Evolutionary conservation across 2,888 invertebrate species (phyloP), one percentile per base, ranked within the genome.

Genomic region (Andrena flavipes): DNA sequence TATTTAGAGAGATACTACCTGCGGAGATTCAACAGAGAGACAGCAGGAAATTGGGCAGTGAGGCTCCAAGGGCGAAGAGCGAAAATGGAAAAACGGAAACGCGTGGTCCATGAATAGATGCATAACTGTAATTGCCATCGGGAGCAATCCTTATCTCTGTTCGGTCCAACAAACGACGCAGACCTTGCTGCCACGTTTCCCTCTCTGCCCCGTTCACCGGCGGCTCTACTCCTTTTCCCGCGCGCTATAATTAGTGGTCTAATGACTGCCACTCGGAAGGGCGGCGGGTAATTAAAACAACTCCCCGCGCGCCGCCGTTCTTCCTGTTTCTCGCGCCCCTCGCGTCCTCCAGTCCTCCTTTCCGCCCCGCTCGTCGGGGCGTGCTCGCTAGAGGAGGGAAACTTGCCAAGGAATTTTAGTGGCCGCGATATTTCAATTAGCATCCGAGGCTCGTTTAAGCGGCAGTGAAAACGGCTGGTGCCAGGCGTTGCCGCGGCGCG

Each of bases 171-270:
- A 23, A 10, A 10, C 54, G 54, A 20, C 13, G 10, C 56, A 26
- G 23, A 56, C 56, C 8, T 6, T 16, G 29, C 8, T 7, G 51
- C 51, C 33, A 5, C 49, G n/a, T 48, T 60, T 51, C 72, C 16
- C 10, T 10, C 33, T 68, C 6, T 54, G 26, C 26, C 70, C 69
- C 59, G 74, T 80, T 85, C 77, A 67, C 59, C 77, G 76, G 81
- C 75, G 69, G 73, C 83, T 56, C 80, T 89, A 88, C 92, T 93
- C 91, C 90, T 92, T 92, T 92, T 92, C 92, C 89, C 92, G 91
- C 91, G 91, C 93, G 91, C 93, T 93, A 93, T 93, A 93, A 93
- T 93, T 93, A 94, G 93, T 91, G 92, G 92, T 91, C 93, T 93
- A 93, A 93, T 92, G 92, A 93, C 93, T 91, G 88, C 89, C 91